Evolutionary conservation across 2,797 vertebrate species (phyloP), one percentile per base, ranked within the genome.

Genomic region (Sebastes hopkinsi): DNA sequence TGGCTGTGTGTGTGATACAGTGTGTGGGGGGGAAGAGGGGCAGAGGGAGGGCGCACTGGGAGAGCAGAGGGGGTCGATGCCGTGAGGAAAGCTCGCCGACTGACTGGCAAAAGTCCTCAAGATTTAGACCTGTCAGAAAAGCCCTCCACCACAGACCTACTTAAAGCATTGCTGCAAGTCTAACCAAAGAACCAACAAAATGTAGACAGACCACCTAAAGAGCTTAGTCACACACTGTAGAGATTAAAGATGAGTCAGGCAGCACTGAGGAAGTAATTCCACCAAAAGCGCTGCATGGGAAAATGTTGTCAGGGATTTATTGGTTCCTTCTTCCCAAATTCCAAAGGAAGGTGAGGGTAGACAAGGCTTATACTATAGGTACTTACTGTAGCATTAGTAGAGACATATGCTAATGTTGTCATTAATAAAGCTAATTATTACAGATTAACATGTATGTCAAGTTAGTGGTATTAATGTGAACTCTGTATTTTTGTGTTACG

Each of bases 221-320:
- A 84, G 69, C 58, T 84, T 32, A 84, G 67, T 81, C 80, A 84
- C 84, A 91, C 73, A 85, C 76, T 85, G 87, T 25, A 85, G 67
- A 79, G 70, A 90, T 90, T 90, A 92, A 77, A 78, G 77, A 86
- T 81, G 90, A 88, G 67, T 93, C 89, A 87, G 78, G 85, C 71
- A 72, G 76, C 42, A 14, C 14, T 67, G 59, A 61, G 72, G 68
- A 87, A 80, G 77, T 60, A 52, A 87, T 75, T 84, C 36, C 12
- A 2, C 72, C 56, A 69, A 73, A 83, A 54, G 42, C 16, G 13
- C 20, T 80, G 5, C 80, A 65, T 84, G 80, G 82, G 82, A 87
- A 83, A 87, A 77, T 58, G 13, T 27, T 78, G 56, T 77, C 50
- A 55, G 36, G 18, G 30, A 76, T 22, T 79, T 34, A 64, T 10